These are phyloP conservation scores for Fregetta grallaria DNA, from an alignment of 2,113 vertebrate genomes.

Conservation along the genomic window DNA sequence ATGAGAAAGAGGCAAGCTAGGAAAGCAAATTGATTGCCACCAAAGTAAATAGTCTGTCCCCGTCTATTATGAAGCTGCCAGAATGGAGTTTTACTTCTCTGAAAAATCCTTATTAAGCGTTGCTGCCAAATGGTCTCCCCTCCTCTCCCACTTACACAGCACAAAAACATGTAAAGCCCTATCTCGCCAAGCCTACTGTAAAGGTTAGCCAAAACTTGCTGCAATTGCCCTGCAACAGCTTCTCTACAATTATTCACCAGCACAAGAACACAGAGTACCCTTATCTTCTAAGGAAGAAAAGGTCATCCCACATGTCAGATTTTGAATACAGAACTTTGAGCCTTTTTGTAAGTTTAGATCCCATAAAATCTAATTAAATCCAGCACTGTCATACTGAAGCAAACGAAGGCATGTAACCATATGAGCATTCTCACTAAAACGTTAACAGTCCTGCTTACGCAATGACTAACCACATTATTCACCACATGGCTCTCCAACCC, in stretches of 20 bases:
- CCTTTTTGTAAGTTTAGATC: conserved; percentile 45
- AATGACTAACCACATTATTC: conserved; percentile 48
- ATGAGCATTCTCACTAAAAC: conserved; percentile 13
- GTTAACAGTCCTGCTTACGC: not conserved
- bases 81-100: not conserved
- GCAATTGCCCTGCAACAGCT: conserved; percentile 40
- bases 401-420: not conserved
- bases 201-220: conserved; percentile 61
- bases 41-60: conserved; percentile 32
- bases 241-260: conserved; percentile 53
- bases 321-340: conserved; percentile 46
- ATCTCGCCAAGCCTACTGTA: conserved; percentile 21
- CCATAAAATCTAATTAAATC: conserved; percentile 68
- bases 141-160: conserved; percentile 25
- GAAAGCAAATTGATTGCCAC: not conserved
- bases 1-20: not conserved
- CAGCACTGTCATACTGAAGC: conserved; percentile 34
- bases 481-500: not conserved
- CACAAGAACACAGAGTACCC: conserved; percentile 50
- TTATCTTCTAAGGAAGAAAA: conserved; percentile 57
- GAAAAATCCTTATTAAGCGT: conserved; percentile 41
- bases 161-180: conserved; percentile 25
- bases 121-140: not conserved
- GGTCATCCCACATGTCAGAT: conserved; percentile 12
- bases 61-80: not conserved